phyloP scores from a whole-genome alignment of 2,888 invertebrate species.

The Tiliacea citrago region DNA sequence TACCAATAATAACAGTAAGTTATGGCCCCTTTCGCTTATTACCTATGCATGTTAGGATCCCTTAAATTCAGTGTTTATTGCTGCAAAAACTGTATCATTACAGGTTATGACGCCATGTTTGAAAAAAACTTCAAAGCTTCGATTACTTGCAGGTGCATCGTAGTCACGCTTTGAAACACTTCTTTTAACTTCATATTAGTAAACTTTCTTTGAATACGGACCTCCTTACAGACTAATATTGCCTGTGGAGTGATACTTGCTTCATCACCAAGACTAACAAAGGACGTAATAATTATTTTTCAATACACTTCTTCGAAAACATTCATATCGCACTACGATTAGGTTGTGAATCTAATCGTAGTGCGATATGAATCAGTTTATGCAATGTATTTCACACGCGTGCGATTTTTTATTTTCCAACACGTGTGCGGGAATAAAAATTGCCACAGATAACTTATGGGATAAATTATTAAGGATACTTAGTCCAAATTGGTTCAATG shows the following conservation, averaged over 20 bases:
- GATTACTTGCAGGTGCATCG: conserved; percentile 30
- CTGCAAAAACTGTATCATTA: conserved; percentile 34
- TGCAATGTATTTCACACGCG: no score
- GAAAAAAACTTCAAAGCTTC: conserved; percentile 36
- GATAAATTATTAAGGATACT: no score
- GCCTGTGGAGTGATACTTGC: background rate
- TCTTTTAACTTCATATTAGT: background rate
- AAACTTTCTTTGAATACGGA: background rate
- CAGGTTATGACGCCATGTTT: conserved; percentile 19
- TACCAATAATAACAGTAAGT: conserved; percentile 8
- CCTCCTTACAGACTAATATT: background rate
- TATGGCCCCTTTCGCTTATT: conserved; percentile 19
- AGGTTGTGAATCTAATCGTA: no score
- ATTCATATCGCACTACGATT: no score
- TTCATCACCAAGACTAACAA: background rate
- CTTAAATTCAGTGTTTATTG: conserved; percentile 51
- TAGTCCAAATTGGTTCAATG: no score
- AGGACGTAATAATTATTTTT: background rate
- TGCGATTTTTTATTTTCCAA: no score
- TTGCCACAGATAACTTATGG: no score
- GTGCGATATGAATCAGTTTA: no score
- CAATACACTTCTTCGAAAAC: no score
- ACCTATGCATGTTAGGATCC: conserved; percentile 46
- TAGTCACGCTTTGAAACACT: conserved; percentile 37
- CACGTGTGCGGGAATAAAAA: no score